Conservation (phyloP, 2,113 vertebrate genomes). For the Condylura cristata region DNA sequence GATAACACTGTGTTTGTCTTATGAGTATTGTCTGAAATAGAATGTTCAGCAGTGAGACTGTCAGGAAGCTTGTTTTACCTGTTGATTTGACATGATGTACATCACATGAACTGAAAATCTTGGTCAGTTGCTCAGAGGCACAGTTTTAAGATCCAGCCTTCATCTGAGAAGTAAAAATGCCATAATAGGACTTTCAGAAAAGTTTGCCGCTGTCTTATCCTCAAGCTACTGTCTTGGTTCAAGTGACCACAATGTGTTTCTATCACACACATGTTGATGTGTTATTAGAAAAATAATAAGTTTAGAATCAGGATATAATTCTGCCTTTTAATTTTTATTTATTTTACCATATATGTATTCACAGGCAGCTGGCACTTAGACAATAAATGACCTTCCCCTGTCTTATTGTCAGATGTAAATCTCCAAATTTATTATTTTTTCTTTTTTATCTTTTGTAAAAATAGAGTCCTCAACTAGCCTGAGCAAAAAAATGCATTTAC, state of each 20-base stretch:
- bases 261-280: background rate
- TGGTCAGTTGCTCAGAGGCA: background rate
- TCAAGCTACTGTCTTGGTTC: background rate
- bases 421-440: background rate
- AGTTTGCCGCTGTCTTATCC: background rate
- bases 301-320: conserved; percentile 67
- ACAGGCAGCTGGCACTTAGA: conserved; percentile 40
- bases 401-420: conserved; percentile 59
- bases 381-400: conserved; percentile 65
- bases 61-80: conserved; percentile 1
- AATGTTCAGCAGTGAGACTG: conserved; percentile 25
- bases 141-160: background rate
- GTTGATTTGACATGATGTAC: background rate
- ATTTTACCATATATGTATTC: conserved; percentile 1
- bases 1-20: background rate
- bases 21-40: conserved; percentile 17
- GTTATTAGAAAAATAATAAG: background rate
- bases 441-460: background rate
- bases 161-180: background rate
- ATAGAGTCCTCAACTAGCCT: background rate
- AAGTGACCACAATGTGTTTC: background rate
- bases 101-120: background rate
- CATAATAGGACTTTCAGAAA: background rate
- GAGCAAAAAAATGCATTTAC: background rate
- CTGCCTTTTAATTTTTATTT: background rate